A percentile compares a stretch with the other conserved stretches of the same genome.
phyloP scores from a whole-genome alignment of 2,113 vertebrate genomes.

The Tachysurus vachellii region DNA sequence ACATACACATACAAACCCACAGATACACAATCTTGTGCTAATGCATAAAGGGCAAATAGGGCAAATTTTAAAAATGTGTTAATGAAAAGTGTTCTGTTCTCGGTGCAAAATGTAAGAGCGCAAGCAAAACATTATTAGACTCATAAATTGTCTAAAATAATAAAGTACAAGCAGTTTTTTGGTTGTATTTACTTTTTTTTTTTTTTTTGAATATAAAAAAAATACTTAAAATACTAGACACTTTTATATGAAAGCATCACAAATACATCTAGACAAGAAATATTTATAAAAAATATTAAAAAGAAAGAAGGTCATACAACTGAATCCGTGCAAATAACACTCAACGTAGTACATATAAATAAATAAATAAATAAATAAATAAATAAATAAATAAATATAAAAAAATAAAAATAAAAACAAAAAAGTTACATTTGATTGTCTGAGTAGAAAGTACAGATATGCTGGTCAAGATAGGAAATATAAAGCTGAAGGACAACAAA shows the following conservation, averaged over 20 bases:
- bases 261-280: too few relatives aligned
- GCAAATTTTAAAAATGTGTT: slow-evolving; percentile 3
- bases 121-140: background rate
- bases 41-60: slow-evolving; percentile 28
- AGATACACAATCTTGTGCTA: slow-evolving; percentile 9
- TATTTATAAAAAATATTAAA: too few relatives aligned
- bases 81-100: background rate
- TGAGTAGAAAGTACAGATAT: background rate
- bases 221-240: too few relatives aligned
- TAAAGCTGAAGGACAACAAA: background rate
- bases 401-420: background rate
- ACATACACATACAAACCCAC: background rate
- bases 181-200: background rate
- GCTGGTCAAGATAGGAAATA: background rate
- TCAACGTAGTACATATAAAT: too few relatives aligned
- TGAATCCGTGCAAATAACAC: too few relatives aligned
- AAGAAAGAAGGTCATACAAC: too few relatives aligned
- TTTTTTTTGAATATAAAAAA: background rate
- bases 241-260: too few relatives aligned
- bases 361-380: too few relatives aligned
- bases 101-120: background rate
- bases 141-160: background rate
- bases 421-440: background rate
- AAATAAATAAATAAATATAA: background rate
- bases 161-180: too few relatives aligned